Conservation (phyloP, 2,113 vertebrate genomes). For the Chlorodrepanis virens region DNA sequence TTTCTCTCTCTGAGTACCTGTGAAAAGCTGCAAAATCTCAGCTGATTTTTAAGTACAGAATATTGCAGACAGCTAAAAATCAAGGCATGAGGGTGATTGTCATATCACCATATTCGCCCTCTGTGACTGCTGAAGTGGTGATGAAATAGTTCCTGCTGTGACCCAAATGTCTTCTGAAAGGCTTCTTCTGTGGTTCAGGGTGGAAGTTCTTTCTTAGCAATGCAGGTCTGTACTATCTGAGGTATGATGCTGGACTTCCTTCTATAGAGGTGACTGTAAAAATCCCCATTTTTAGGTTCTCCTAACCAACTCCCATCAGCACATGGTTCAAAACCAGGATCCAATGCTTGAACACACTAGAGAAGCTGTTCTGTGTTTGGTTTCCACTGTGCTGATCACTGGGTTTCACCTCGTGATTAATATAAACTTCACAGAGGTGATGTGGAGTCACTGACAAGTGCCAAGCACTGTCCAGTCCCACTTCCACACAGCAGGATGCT, state of each 20-base stretch:
- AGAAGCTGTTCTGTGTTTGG: neutral
- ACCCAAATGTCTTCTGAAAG: neutral
- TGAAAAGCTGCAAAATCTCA: neutral
- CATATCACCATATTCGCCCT: neutral
- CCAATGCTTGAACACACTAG: neutral
- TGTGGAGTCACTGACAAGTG: neutral
- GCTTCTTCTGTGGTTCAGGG: neutral
- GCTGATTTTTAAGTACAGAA: neutral
- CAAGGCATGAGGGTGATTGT: neutral
- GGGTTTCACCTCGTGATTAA: neutral
- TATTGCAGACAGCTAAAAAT: neutral
- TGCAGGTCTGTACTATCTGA: neutral
- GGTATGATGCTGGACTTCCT: neutral
- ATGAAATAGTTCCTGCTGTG: neutral
- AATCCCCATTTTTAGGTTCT: neutral
- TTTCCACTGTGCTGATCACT: neutral
- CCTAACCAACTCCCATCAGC: neutral
- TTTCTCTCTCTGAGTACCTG: neutral
- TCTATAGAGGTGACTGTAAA: neutral
- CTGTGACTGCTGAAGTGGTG: neutral
- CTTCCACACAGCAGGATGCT: neutral
- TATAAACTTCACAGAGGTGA: neutral
- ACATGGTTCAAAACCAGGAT: neutral
- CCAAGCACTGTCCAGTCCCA: neutral
- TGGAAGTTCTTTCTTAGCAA: neutral